phyloP scores from a whole-genome alignment of 2,113 vertebrate genomes.

The Onychostruthus taczanowskii region DNA sequence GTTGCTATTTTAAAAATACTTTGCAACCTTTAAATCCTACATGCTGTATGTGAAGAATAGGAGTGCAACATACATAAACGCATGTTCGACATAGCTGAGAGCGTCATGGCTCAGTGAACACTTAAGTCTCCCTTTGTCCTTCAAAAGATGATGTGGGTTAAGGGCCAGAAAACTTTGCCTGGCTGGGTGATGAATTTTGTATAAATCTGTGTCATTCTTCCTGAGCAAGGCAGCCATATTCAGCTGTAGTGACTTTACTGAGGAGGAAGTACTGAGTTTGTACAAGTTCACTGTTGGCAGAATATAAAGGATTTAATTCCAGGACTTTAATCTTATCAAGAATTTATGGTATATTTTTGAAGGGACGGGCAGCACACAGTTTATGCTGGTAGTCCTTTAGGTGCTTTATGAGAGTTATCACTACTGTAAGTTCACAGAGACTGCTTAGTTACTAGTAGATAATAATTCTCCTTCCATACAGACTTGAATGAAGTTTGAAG shows the following conservation, averaged over 20 bases:
- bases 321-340: background rate
- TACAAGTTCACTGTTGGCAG: background rate
- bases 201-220: background rate
- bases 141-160: background rate
- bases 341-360: background rate
- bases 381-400: background rate
- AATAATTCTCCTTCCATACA: background rate
- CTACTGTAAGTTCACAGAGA: background rate
- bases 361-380: background rate
- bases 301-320: background rate
- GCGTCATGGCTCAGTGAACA: background rate
- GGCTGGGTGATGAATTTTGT: background rate
- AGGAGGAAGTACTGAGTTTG: background rate
- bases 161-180: background rate
- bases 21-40: background rate
- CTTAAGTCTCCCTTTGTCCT: background rate
- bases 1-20: background rate
- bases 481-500: background rate
- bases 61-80: background rate
- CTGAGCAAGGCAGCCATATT: background rate
- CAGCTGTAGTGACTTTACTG: background rate
- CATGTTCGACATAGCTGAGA: background rate
- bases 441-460: background rate
- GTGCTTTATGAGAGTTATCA: background rate
- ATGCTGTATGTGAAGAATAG: background rate